Percentiles rank a stretch among this genome's conserved stretches.
Evolutionary conservation across 2,113 vertebrate species (phyloP).

Genomic region (Pelodiscus sinensis): DNA sequence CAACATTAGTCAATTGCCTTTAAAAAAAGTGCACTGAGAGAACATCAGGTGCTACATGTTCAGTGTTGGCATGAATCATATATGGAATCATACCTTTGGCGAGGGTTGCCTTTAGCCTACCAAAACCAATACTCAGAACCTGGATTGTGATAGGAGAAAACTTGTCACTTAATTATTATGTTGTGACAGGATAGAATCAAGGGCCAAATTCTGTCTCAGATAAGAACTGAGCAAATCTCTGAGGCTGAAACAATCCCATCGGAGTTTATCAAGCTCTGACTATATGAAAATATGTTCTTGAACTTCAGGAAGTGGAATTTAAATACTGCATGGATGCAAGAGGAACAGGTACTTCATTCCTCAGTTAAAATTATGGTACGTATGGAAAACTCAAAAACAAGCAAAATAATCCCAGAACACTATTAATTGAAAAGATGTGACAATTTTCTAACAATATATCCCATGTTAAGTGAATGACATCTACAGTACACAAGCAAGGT

Average conservation of each 20-base stretch:
- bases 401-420: neutral
- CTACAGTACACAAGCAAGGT: conserved; percentile 14
- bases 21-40: neutral
- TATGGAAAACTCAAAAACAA: neutral
- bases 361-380: neutral
- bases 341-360: neutral
- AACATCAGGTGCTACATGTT: neutral
- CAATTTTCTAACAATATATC: neutral
- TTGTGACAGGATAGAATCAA: neutral
- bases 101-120: neutral
- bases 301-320: neutral
- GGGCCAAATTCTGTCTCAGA: neutral
- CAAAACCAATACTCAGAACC: neutral
- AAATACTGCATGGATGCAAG: neutral
- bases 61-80: neutral
- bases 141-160: neutral
- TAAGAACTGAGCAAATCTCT: neutral
- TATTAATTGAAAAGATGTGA: neutral
- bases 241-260: neutral
- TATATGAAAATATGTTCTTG: neutral
- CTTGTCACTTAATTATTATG: neutral
- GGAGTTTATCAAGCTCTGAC: accelerated
- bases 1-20: neutral
- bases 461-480: neutral
- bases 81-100: neutral